Evolutionary conservation across 2,888 invertebrate genomes (phyloP), one percentile per base, ranked within the genome.

Genomic region (Stenchaetothrips biformis): DNA sequence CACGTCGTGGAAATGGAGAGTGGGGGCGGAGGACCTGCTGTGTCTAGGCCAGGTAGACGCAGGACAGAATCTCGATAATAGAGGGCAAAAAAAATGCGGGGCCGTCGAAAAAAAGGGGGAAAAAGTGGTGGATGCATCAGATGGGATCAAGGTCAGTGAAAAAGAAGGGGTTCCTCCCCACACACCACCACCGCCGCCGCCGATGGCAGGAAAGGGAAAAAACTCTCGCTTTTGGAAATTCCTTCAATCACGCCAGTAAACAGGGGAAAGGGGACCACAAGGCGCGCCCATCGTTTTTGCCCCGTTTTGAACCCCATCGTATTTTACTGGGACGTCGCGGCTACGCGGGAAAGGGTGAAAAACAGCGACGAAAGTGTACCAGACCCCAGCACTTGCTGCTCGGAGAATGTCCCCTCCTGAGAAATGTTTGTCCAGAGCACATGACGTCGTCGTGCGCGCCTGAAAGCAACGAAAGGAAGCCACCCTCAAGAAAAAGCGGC

Each of bases 211-310:
- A 21, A 74, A 21, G 67, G 67, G 67, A 74, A 74, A 74, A 74
- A 74, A 74, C 67, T 74, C 25, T 74, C 67, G 67, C 25, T 74
- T 74, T 74, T 74, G 25, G 21, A 74, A 74, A 74, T 74, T 74
- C 67, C 67, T 9, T 7, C 59, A 53, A 53, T 16, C 53, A 13
- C 53, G 13, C 53, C 53, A 11, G 13, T 53, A 13, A 37, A 53
- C 53, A 13, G 53, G 18, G 53, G 13, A 11, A 25, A 21, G 67
- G 67, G 67, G 67, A 11, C 8, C 11, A 6, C 3, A 7, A 53
- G 6, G 53, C 37, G 4, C 37, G n/a, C n/a, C n/a, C n/a, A n/a
- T 37, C 37, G 37, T 37, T 37, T 37, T 37, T 37, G 37, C 37
- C 37, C 37, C 37, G 37, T 37, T 37, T 37, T 4, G 37, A 37